These are phyloP conservation scores for Anabacerthia variegaticeps DNA, from an alignment of 2,797 vertebrate species.

Conservation along the genomic window DNA sequence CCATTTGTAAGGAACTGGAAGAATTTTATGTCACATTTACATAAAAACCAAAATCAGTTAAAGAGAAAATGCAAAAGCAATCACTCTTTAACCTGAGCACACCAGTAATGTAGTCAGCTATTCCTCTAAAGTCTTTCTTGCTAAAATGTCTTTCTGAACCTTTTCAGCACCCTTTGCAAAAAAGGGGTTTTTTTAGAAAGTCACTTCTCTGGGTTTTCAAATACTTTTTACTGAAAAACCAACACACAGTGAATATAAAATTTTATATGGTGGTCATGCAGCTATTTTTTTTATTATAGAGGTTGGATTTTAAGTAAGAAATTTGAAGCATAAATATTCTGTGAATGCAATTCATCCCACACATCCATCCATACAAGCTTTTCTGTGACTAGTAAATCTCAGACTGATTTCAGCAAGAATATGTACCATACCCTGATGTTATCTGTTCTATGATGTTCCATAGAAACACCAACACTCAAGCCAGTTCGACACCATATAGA, in stretches of 20 bases:
- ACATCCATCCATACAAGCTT: not conserved
- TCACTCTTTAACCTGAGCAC: not conserved
- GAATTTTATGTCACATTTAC: not conserved
- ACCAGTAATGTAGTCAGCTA: not conserved
- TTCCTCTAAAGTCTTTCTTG: not conserved
- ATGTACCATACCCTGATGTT: fast-evolving
- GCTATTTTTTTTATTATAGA: not conserved
- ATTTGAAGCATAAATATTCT: not conserved
- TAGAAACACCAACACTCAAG: not conserved
- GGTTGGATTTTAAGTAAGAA: not conserved
- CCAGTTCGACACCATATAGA: not conserved
- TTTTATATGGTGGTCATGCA: not conserved
- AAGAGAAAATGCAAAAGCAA: not conserved
- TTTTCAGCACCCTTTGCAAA: not conserved
- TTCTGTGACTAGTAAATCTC: not conserved
- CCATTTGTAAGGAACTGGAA: not conserved
- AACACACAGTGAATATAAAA: not conserved
- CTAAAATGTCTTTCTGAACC: not conserved
- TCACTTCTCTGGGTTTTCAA: not conserved
- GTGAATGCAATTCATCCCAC: not conserved
- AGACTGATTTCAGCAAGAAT: not conserved
- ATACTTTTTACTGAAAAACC: not conserved
- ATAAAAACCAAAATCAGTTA: not conserved
- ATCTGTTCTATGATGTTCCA: not conserved
- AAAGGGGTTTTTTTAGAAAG: not conserved